Conservation (phyloP, 1,140 invertebrate genomes). For the Platyscapa corneri region DNA sequence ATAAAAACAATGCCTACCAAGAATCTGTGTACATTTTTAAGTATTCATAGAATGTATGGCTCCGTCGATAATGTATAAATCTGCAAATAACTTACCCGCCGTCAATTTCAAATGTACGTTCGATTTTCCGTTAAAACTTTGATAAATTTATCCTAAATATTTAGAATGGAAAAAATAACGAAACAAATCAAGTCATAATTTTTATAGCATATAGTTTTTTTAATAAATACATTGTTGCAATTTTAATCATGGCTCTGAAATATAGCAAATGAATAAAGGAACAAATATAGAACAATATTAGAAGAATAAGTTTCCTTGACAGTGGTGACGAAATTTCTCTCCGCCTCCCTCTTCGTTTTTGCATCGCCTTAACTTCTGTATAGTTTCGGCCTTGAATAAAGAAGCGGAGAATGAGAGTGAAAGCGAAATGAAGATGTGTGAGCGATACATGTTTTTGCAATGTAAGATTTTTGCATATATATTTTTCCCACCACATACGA, state of each 20-base stretch:
- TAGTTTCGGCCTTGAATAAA: conserved; percentile 19
- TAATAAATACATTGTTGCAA: background rate
- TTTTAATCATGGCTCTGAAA: background rate
- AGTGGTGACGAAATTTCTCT: background rate
- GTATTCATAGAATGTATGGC: too few relatives aligned
- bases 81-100: background rate
- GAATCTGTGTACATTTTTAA: background rate
- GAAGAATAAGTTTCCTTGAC: background rate
- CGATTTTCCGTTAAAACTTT: background rate
- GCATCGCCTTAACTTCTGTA: background rate
- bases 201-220: background rate
- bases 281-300: too few relatives aligned
- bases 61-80: background rate
- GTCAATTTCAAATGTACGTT: background rate
- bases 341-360: background rate
- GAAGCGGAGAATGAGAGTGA: background rate
- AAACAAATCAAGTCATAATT: background rate
- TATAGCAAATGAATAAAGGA: too few relatives aligned
- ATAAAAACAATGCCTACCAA: conserved; percentile 16
- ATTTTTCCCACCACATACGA: conserved; percentile 35
- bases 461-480: conserved; percentile 37
- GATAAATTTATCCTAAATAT: background rate
- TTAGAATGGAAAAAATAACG: background rate
- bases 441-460: conserved; percentile 17
- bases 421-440: background rate